These are phyloP conservation scores for Crambe crambe DNA, from an alignment of 37 sponge, comb jelly and placozoan species.

Conservation along the genomic window DNA sequence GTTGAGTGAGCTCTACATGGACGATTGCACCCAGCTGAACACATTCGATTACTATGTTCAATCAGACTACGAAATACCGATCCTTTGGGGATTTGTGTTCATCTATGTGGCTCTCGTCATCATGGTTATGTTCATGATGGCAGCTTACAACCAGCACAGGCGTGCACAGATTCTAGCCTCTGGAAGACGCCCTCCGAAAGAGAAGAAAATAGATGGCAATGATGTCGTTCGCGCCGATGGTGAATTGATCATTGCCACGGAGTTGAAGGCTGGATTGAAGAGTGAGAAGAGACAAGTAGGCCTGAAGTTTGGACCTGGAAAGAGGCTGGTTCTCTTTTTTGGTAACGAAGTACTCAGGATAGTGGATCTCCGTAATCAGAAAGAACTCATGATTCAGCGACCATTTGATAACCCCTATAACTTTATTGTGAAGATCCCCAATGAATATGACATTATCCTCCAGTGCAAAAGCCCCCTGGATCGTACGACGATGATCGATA, in stretches of 20 bases:
- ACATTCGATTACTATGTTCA: conserved; percentile 76
- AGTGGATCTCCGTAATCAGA: conserved; percentile 65
- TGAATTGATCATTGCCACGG: conserved; percentile 49
- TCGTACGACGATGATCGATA: conserved; percentile 56
- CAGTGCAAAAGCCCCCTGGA: conserved; percentile 34
- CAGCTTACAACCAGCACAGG: conserved; percentile 56
- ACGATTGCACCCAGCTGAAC: conserved; percentile 65
- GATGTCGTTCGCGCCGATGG: conserved; percentile 55
- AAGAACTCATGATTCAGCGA: conserved; percentile 34
- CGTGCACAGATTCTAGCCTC: conserved; percentile 38
- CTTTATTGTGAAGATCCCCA: conserved; percentile 58
- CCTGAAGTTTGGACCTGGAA: conserved; percentile 69
- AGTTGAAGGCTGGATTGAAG: conserved; percentile 60
- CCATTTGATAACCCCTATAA: conserved; percentile 57
- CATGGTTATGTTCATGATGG: conserved; percentile 61
- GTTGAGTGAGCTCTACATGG: conserved; percentile 85
- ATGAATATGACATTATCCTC: conserved; percentile 76
- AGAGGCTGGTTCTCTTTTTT: conserved; percentile 45
- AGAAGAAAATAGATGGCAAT: conserved; percentile 59
- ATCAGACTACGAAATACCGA: conserved; percentile 62
- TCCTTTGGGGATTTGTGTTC: conserved; percentile 73
- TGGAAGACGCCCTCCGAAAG: conserved; percentile 7
- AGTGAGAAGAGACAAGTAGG: conserved; percentile 47
- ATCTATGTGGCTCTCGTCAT: conserved; percentile 61
- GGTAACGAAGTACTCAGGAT: conserved; percentile 35